Conservation (phyloP, 2,797 vertebrate genomes). For the Pseudochromis fuscus region DNA sequence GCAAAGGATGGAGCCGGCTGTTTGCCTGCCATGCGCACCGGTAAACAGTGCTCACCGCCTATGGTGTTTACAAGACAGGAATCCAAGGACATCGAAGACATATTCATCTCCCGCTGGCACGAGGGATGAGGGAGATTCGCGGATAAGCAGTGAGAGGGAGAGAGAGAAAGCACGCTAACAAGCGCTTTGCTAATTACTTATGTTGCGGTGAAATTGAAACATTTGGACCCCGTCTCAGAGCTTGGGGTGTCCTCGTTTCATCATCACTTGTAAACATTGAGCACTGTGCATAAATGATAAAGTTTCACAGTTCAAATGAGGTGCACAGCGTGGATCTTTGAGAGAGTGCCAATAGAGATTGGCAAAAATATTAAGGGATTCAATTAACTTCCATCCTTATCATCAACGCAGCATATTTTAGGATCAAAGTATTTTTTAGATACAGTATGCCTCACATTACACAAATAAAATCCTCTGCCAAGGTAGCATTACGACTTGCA, state of each 20-base stretch:
- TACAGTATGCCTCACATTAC: slow-evolving; percentile 37
- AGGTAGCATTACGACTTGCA: slow-evolving; percentile 28
- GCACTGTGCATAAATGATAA: slow-evolving; percentile 67
- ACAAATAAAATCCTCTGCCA: slow-evolving; percentile 46
- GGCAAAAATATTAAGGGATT: slow-evolving; percentile 65
- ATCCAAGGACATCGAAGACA: slow-evolving; percentile 74
- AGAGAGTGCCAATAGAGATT: slow-evolving; percentile 58
- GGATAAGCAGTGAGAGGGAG: slow-evolving; percentile 47
- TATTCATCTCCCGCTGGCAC: slow-evolving; percentile 66
- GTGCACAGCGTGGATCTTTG: slow-evolving; percentile 54
- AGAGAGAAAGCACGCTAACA: slow-evolving; percentile 28
- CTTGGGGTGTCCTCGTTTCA: slow-evolving; percentile 59
- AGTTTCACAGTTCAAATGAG: slow-evolving; percentile 64
- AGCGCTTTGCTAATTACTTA: slow-evolving; percentile 65
- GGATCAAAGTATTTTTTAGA: slow-evolving; percentile 63
- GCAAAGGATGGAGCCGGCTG: slow-evolving; percentile 52
- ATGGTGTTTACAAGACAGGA: slow-evolving; percentile 68
- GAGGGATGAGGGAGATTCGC: slow-evolving; percentile 51
- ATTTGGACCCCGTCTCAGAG: slow-evolving; percentile 61
- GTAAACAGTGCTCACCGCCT: slow-evolving; percentile 70
- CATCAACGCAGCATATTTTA: slow-evolving; percentile 64
- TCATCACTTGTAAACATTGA: slow-evolving; percentile 66
- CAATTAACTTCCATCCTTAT: slow-evolving; percentile 70
- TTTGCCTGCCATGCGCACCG: slow-evolving; percentile 52
- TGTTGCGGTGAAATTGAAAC: slow-evolving; percentile 62